Conservation (phyloP, 37 sponge, comb jelly and placozoan genomes). For the Bolinopsis microptera region DNA sequence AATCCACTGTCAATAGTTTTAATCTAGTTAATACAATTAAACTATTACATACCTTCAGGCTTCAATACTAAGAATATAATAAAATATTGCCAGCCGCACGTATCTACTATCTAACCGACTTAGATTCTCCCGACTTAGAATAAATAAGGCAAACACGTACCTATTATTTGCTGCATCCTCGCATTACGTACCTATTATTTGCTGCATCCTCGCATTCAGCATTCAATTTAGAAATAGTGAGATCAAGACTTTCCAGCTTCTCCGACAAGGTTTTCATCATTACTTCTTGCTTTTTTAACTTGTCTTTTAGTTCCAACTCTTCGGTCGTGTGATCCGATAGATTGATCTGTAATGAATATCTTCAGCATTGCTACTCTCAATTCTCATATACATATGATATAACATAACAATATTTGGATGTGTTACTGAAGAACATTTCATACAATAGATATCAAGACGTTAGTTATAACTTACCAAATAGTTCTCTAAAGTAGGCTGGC, state of each 20-base stretch:
- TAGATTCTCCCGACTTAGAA: no score
- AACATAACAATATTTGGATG: neutral
- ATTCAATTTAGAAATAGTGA: neutral
- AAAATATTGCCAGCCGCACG: no score
- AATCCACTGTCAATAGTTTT: no score
- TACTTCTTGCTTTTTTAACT: neutral
- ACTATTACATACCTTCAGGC: no score
- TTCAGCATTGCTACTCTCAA: no score
- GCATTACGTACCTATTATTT: neutral
- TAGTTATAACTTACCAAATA: constrained; percentile 50
- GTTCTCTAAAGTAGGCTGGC: neutral
- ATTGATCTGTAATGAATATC: neutral
- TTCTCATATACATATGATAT: no score
- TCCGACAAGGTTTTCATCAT: neutral
- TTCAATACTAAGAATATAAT: no score
- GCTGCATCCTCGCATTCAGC: neutral
- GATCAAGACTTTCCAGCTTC: neutral
- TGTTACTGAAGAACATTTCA: no score
- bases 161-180: neutral
- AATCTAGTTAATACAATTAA: no score
- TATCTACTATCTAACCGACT: no score
- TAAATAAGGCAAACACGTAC: no score
- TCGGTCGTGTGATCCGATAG: neutral
- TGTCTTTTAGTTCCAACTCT: neutral
- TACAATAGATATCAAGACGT: no score